Evolutionary conservation across 2,888 invertebrate species (phyloP), one percentile per base, ranked within the genome.

Genomic region (Orthosia gracilis): DNA sequence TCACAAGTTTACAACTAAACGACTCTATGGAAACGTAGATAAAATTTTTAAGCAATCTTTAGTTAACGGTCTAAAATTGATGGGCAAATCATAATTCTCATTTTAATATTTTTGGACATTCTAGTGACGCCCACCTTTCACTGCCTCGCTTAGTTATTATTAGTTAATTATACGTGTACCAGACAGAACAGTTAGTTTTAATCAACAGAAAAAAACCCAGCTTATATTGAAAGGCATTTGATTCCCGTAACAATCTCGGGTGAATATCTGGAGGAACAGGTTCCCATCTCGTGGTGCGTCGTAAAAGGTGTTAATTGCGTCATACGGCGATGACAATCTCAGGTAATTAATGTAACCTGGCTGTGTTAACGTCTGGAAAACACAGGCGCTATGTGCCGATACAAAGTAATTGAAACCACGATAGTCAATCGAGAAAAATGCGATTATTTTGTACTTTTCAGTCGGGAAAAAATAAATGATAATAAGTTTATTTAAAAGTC

Each of bases 241-340:
- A 23, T 26, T 62, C 31, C 57, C 17, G 18, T 64, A 15, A 15
- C 47, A 64, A 77, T 73, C 52, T 73, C 52, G n/a, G 23, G 47
- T 65, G 52, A 65, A 13, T 47, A 69, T 80, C 59, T 3, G 40
- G n/a, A 59, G 21, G 15, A 74, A 61, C 69, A 47, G 55, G 63
- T 31, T 55, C 13, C 23, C 49, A 78, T 45, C 49, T 59, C n/a
- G 45, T 26, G 31, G 18, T 26, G 64, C 23, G 50, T 50, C 49
- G 55, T 63, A 59, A 59, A 63, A 76, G 76, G 79, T 79, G 76
- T 50, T 76, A 67, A 76, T 76, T 58, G 50, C 49, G 26, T 76
- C 62, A 15, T 31, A 26, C 21, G 4, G 49, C 12, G 79, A 79
- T 79, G 54, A 80, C 15, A 80, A 79, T 80, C 70, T 76, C 5